Base-by-base conservation (phyloP, 2,888 invertebrate species). In the Ditula angustiorana region DNA sequence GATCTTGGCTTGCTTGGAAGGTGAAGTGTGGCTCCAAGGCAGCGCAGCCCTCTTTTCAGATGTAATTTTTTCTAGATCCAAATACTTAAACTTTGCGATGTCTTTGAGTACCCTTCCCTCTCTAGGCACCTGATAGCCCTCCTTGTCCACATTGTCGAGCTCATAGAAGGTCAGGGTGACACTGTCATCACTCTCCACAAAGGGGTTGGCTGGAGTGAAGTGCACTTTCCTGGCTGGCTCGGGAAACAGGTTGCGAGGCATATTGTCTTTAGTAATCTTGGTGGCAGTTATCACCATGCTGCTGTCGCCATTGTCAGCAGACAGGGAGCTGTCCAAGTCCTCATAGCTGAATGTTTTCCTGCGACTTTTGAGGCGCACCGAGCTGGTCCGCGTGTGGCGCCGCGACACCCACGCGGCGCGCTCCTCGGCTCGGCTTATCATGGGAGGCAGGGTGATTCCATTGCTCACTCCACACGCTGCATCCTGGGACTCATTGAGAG, bases 261-360 rank as follows among this genome's bases (percentile, higher is more conserved):
- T 86, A 69, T 88, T 89, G 4, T 88, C 90, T 30, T 83, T 81
- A 0, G 92, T 92, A 68, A 92, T 79, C 73, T 93, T 94, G 2
- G 86, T 86, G 0, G 94, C 93, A 8, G 94, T 94, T n/a, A 93
- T 82, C 11, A 93, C 79, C 44, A 93, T 86, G 55, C 94, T 94
- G 26, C 88, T 79, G 61, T 94, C 94, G 0, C 94, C 94, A 2
- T 91, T 78, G 67, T 94, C 94, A 0, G 94, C 94, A 0, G 94
- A 94, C 47, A 94, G 79, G 0, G 94, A 94, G 69, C 94, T 94
- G 75, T 94, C 94, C 26, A 94, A 80, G 69, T 94, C 94, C 59
- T 94, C 94, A 67, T 94, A 94, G 0, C 81, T 86, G 26, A 77
- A 87, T 69, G 83, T 89, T 77, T 86, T 83, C 62, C 90, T 81